Evolutionary conservation across 2,888 invertebrate species (phyloP), one percentile per base, ranked within the genome.

Genomic region (Girardia tigrina): DNA sequence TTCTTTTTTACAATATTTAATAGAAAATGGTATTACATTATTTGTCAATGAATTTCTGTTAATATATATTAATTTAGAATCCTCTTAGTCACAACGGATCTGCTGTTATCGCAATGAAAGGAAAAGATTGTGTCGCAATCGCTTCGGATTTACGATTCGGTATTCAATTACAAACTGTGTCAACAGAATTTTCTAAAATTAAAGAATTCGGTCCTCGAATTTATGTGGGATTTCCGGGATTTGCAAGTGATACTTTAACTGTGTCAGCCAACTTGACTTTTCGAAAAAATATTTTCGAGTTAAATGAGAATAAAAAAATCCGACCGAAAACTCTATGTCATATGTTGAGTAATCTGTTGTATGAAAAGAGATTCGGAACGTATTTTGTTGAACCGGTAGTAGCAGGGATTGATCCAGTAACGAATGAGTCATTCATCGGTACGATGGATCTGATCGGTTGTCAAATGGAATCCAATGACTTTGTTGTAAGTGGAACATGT

Each of bases 401-500:
- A 77, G 97, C 95, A 76, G 98, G 93, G 8, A 84, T 98, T 23
- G 90, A 94, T 82, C 90, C 92, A 0, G 84, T 85, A 77, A 88
- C 89, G 56, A 90, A 90, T 28, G 88, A 93, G 80, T 94, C 95
- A 0, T 95, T 89, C 81, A 89, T 95, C 75, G 91, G 91, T 82
- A 90, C 90, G 81, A 92, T 95, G 90, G 98, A 98, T 87, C 86
- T 95, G 81, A 93, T 98, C 85, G 92, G 93, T 6, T 94, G 93
- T 81, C 88, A 90, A 0, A 91, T 91, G 86, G 88, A 89, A 78
- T 91, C 95, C 0, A 89, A 91, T 80, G 97, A 98, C 83, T 98
- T 98, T 87, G 94, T 94, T 1, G 94, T 95, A n/a, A 90, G 91
- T n/a, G 98, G 98, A 12, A 92, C 94, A 6, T 94, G 93, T 78